Conservation (phyloP, 2,113 vertebrate species). For the Nansenia antarctica region DNA sequence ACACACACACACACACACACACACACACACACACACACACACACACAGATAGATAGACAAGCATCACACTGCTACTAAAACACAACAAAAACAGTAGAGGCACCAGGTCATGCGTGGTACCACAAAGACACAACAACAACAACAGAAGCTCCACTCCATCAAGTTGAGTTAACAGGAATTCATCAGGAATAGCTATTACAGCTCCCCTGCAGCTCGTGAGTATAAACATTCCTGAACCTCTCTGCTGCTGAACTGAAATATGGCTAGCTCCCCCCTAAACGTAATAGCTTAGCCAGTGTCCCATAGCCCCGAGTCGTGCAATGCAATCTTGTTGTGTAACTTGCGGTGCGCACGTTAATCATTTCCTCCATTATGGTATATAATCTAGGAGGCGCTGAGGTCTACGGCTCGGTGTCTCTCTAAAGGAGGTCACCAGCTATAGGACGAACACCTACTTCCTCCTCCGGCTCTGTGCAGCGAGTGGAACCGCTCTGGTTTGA, state of each 20-base stretch:
- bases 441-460: slow-evolving; percentile 44
- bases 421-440: slow-evolving; percentile 14
- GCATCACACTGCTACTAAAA: too few relatives aligned
- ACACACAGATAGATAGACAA: neutral
- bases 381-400: slow-evolving; percentile 52
- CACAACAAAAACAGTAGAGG: slow-evolving; percentile 2
- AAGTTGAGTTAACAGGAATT: slow-evolving; percentile 26
- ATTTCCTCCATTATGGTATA: slow-evolving; percentile 40
- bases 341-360: slow-evolving; percentile 33
- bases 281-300: slow-evolving; percentile 46
- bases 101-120: slow-evolving; percentile 17
- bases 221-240: slow-evolving; percentile 24
- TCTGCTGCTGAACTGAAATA: slow-evolving; percentile 48
- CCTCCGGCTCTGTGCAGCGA: slow-evolving; percentile 44
- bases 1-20: slow-evolving; percentile 1
- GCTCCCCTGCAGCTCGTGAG: slow-evolving; percentile 49
- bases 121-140: slow-evolving; percentile 14
- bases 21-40: neutral
- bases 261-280: slow-evolving; percentile 45
- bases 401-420: slow-evolving; percentile 9
- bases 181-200: slow-evolving; percentile 40
- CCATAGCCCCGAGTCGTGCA: slow-evolving; percentile 35
- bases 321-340: slow-evolving; percentile 45
- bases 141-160: slow-evolving; percentile 10
- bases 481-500: slow-evolving; percentile 35